Conservation (phyloP, 2,113 vertebrate species). For the Dryoscopus gambensis region DNA sequence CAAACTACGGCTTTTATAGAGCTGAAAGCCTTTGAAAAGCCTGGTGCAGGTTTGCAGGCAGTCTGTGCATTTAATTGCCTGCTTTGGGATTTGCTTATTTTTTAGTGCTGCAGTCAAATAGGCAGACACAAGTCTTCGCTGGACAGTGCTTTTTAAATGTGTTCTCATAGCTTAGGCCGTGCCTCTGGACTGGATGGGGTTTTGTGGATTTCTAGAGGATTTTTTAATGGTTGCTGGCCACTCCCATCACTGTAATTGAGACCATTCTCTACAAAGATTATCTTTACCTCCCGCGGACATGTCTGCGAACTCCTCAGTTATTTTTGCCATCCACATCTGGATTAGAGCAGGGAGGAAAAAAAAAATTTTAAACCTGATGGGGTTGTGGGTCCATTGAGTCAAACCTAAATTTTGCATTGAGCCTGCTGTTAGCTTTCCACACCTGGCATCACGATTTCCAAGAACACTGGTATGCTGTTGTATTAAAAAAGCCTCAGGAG, state of each 20-base stretch:
- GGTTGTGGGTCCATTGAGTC: neutral
- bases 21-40: neutral
- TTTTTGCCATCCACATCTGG: neutral
- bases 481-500: neutral
- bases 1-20: neutral
- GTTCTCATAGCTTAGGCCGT: neutral
- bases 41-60: neutral
- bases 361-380: neutral
- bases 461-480: neutral
- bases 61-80: neutral
- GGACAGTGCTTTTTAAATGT: neutral
- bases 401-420: neutral
- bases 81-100: neutral
- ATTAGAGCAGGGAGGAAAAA: neutral
- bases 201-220: neutral
- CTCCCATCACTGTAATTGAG: neutral
- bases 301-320: neutral
- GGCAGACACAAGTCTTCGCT: neutral
- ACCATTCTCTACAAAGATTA: neutral
- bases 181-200: neutral
- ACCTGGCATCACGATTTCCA: neutral
- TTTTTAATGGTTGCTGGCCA: neutral
- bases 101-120: neutral
- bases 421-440: neutral
- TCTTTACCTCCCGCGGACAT: neutral